These are phyloP conservation scores for Zaprionus tsacasi DNA, from an alignment of 1,140 invertebrate genomes.

Conservation along the genomic window DNA sequence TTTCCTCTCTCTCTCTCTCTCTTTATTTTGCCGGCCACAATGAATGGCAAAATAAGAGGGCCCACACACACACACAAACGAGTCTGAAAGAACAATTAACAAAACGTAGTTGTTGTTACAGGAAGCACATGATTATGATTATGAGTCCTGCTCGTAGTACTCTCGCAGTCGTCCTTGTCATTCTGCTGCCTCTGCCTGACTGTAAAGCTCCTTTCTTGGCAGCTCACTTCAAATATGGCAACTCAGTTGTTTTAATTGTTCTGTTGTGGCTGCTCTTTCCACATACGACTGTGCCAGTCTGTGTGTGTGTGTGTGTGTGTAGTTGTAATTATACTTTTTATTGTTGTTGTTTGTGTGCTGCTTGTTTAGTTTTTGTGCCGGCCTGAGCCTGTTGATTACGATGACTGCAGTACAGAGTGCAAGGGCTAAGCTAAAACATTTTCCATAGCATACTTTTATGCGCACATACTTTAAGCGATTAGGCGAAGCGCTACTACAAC, in stretches of 20 bases:
- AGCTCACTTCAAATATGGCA: conserved; percentile 75
- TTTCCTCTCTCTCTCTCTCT: conserved; percentile 1
- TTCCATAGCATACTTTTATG: conserved; percentile 35
- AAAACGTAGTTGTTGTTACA: conserved; percentile 48
- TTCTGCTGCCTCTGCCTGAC: conserved; percentile 26
- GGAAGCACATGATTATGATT: conserved; percentile 77
- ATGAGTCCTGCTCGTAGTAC: conserved; percentile 36
- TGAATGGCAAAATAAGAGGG: conserved; percentile 70
- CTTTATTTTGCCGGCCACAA: conserved; percentile 55
- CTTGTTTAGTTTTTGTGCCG: conserved; percentile 5
- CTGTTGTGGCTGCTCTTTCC: conserved; percentile 40
- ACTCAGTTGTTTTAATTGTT: conserved; percentile 78
- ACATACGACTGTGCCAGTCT: conserved; percentile 8
- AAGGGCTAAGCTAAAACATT: conserved; percentile 26
- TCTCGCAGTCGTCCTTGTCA: conserved; percentile 35
- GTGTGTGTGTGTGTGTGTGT: conserved; percentile 31
- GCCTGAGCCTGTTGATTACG: conserved; percentile 49
- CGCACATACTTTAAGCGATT: conserved; percentile 6
- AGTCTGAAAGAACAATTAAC: conserved; percentile 58
- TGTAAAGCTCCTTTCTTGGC: conserved; percentile 41
- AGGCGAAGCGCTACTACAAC: neutral
- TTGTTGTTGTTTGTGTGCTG: conserved; percentile 48
- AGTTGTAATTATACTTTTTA: conserved; percentile 69
- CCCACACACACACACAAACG: conserved; percentile 13
- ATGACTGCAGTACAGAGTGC: conserved; percentile 22